phyloP scores from a whole-genome alignment of 2,888 invertebrate genomes.

The Tillus elongatus region DNA sequence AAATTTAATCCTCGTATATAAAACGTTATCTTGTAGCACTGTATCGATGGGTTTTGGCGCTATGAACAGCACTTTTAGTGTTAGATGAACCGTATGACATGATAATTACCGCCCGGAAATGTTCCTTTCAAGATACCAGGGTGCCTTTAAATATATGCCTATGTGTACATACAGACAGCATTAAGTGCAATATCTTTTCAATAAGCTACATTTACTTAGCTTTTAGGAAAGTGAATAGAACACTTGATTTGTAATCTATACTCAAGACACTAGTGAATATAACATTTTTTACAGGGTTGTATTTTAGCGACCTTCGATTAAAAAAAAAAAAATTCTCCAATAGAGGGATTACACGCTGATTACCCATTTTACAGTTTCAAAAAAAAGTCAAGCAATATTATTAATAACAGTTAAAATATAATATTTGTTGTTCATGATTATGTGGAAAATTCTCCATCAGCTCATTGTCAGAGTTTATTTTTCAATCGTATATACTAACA shows the following conservation, averaged over 20 bases:
- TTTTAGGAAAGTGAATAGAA: not conserved
- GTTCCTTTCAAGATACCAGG: not conserved
- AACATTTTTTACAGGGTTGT: no score
- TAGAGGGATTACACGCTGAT: not conserved
- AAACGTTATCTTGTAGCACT: constrained; percentile 23
- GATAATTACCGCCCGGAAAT: constrained; percentile 28
- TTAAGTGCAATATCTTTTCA: not conserved
- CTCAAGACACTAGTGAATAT: no score
- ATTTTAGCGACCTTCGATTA: no score
- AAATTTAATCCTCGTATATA: constrained; percentile 21
- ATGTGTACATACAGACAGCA: not conserved
- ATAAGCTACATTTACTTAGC: not conserved
- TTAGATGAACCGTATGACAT: constrained; percentile 30
- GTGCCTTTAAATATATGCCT: no score
- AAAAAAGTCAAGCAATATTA: not conserved
- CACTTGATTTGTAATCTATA: constrained; percentile 2
- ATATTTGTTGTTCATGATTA: no score
- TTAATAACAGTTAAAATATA: no score
- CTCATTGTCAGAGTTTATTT: no score
- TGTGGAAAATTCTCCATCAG: no score
- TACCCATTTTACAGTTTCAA: not conserved
- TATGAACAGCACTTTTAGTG: constrained; percentile 22
- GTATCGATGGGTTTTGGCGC: constrained; percentile 17
- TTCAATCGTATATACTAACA: no score
- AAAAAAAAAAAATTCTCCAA: not conserved